Percentiles rank a stretch among this genome's conserved stretches.
Evolutionary conservation across 2,888 invertebrate genomes (phyloP).

Genomic region (Julus scanicus): DNA sequence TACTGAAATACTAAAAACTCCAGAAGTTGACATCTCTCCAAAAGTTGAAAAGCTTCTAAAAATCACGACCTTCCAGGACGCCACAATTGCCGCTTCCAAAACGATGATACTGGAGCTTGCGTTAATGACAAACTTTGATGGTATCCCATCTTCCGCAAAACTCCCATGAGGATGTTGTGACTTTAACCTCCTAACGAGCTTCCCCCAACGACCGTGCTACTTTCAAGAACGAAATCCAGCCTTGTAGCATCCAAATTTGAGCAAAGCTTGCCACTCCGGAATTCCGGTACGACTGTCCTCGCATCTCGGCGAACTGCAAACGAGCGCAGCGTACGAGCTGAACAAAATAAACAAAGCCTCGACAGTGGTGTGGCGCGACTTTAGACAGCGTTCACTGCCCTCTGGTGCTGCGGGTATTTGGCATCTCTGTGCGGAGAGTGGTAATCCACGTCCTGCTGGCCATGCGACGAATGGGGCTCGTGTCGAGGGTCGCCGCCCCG

Average conservation of each 20-base stretch:
- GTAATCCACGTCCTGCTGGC: conserved; percentile 57
- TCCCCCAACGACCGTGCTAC: background rate
- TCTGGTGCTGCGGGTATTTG: conserved; percentile 57
- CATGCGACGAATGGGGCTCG: conserved; percentile 46
- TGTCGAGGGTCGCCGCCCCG: conserved; percentile 47
- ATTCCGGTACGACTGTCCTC: conserved; percentile 45
- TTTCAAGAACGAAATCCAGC: background rate
- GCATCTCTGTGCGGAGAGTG: conserved; percentile 57
- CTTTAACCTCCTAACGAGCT: background rate
- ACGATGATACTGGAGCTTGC: background rate
- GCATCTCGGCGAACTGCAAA: background rate
- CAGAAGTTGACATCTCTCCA: background rate
- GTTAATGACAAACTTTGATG: background rate
- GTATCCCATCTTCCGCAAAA: background rate
- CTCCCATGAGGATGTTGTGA: background rate
- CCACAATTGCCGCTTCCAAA: background rate
- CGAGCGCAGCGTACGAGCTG: conserved; percentile 45
- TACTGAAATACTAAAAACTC: background rate
- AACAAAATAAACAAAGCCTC: background rate
- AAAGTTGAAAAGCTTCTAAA: background rate
- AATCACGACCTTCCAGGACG: background rate
- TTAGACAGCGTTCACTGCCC: conserved; percentile 58
- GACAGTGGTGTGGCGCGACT: background rate
- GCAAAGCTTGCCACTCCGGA: conserved; percentile 40
- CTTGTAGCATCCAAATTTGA: conserved; percentile 12